Conservation (phyloP, 2,888 invertebrate species). For the Pseudeuparius sepicola region DNA sequence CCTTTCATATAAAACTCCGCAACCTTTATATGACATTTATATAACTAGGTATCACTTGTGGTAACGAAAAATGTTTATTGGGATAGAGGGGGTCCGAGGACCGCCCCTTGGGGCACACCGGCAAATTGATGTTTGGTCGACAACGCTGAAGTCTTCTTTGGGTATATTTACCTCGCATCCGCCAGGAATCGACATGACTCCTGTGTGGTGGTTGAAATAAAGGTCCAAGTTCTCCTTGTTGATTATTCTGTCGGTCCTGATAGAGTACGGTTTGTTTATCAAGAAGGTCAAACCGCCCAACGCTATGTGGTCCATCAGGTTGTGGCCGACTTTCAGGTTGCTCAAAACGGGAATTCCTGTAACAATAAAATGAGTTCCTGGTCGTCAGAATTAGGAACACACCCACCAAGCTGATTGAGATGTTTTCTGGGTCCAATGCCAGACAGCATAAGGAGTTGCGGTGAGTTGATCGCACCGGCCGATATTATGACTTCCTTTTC, state of each 20-base stretch:
- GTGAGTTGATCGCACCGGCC: conserved; percentile 58
- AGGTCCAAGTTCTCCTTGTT: conserved; percentile 28
- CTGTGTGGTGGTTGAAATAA: conserved; percentile 38
- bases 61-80: no score
- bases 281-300: conserved; percentile 58
- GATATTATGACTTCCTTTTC: conserved; percentile 49
- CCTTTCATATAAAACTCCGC: no score
- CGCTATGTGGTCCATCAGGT: conserved; percentile 49
- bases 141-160: no score
- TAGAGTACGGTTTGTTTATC: conserved; percentile 42
- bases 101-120: no score
- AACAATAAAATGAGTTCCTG: conserved; percentile 3
- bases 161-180: conserved; percentile 45
- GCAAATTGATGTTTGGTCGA: no score
- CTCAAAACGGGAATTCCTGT: conserved; percentile 39
- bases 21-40: no score
- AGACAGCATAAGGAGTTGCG: conserved; percentile 70
- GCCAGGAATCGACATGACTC: conserved; percentile 46
- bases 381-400: not conserved
- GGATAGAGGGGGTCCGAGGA: no score
- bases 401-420: conserved; percentile 29
- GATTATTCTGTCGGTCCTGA: conserved; percentile 33
- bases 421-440: conserved; percentile 45
- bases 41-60: no score
- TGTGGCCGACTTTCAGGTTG: conserved; percentile 44